Evolutionary conservation across 1,140 invertebrate species (phyloP), one percentile per base, ranked within the genome.

Genomic region (Idris sp.): DNA sequence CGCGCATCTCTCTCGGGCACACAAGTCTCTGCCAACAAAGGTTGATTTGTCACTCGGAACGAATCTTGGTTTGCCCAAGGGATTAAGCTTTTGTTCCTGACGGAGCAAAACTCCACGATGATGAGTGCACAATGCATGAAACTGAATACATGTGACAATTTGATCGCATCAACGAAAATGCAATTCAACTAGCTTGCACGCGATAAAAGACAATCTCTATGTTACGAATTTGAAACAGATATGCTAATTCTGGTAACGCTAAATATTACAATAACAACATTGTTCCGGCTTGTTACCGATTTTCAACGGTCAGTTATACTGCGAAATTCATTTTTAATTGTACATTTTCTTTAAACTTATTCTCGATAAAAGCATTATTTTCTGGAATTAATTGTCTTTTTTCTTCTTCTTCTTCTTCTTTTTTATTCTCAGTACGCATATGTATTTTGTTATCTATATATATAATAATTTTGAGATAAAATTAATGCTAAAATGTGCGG

Each of bases 41-140:
- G 53, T 65, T 71, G 59, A 74, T 74, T 77, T 69, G 53, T 77
- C 62, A 74, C 41, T 58, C 41, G 58, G 36, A 65, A 67, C 53
- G 61, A 73, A 69, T 77, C 49, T 72, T 71, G 49, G 65, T 59
- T 67, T 76, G 51, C 46, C 51, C 59, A 43, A 36, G 49, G 56
- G 48, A 62, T 56, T 41, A 16, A 10, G 22, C 67, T 64, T 76
- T 76, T 76, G 74, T 76, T 67, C 61, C 40, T 56, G 43, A 13
- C 61, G 10, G 48, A 8, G 38, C 56, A 74, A 73, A 48, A 59
- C 68, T 43, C 36, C 40, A 28, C 48, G 53, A 68, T 68, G 68
- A 72, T 56, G 68, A 72, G 58, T 36, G 36, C 33, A 62, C 58
- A 62, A 72, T 71, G 26, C 56, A 38, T 13, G 13, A 68, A 58